Evolutionary conservation across 2,888 invertebrate genomes (phyloP), one percentile per base, ranked within the genome.

Genomic region (Eupelmus urozonus): DNA sequence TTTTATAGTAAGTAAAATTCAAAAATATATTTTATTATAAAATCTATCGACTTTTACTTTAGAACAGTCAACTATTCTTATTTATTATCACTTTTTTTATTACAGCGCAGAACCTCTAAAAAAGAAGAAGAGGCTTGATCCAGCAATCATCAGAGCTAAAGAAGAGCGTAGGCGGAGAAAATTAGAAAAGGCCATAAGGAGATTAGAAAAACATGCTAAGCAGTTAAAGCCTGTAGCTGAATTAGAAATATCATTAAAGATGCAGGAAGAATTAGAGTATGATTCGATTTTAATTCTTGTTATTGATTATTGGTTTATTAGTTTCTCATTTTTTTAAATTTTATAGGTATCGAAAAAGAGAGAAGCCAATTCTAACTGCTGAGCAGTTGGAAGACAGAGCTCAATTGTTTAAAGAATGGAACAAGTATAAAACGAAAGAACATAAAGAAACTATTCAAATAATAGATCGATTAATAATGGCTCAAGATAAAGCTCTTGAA

Each of bases 141-240:
- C 97, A 1, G 93, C 93, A 4, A 90, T 98, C 40, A 82, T 97
- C 0, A 95, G 94, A 88, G 94, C 94, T 18, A 92, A 97, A 84
- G 97, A 97, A 87, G 96, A 96, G 0, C 93, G 96, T 67, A 95
- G 92, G 81, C 94, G 94, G 81, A 96, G 93, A 86, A 96, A 94
- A 88, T 82, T 99, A 1, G 97, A 97, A 88, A 98, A 96, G 87
- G 94, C 94, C 88, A 98, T 98, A 81, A 91, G 95, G 67, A 92
- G 94, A 81, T 89, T 98, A 78, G 94, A 97, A 87, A 97, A 94
- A 87, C 93, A 94, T 90, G 93, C 95, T 0, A 92, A 94, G 42
- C 96, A 97, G 87, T 88, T 97, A 65, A 99, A 98, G 89, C 98
- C 98, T 0, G 92, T 99, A 55, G 95, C 95, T 74, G 99, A 99